Evolutionary conservation across 2,113 vertebrate genomes (phyloP).

Genomic region (Pholis gunnellus): DNA sequence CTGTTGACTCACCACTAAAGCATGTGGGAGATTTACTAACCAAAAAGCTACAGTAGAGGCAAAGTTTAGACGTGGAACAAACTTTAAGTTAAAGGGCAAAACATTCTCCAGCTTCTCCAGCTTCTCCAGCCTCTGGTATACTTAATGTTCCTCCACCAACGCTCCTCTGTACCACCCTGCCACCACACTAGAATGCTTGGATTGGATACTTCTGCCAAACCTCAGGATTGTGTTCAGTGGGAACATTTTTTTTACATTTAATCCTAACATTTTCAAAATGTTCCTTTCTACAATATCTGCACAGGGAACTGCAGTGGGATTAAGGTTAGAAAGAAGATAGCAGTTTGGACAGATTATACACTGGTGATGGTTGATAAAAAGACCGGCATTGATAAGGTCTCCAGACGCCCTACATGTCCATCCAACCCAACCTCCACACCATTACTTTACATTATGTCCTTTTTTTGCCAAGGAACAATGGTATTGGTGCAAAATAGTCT

Average conservation of each 20-base stretch:
- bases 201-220: not conserved
- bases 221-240: not conserved
- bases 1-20: slow-evolving; percentile 4
- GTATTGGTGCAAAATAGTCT: too few relatives aligned
- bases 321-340: not conserved
- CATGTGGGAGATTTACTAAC: not conserved
- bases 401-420: too few relatives aligned
- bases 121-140: too few relatives aligned
- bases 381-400: too few relatives aligned
- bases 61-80: not conserved
- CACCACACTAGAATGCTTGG: not conserved
- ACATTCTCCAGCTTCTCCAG: not conserved
- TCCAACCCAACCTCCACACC: too few relatives aligned
- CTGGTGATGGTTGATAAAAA: not conserved
- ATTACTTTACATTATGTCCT: too few relatives aligned
- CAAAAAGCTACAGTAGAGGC: not conserved
- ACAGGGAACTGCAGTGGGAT: not conserved
- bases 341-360: not conserved
- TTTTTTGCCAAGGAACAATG: too few relatives aligned
- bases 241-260: not conserved
- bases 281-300: not conserved
- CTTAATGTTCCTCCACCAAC: not conserved
- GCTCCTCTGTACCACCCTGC: not conserved
- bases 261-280: not conserved
- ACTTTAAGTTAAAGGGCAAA: not conserved